These are phyloP conservation scores for Clarias gariepinus DNA, from an alignment of 2,113 vertebrate genomes.

Conservation along the genomic window DNA sequence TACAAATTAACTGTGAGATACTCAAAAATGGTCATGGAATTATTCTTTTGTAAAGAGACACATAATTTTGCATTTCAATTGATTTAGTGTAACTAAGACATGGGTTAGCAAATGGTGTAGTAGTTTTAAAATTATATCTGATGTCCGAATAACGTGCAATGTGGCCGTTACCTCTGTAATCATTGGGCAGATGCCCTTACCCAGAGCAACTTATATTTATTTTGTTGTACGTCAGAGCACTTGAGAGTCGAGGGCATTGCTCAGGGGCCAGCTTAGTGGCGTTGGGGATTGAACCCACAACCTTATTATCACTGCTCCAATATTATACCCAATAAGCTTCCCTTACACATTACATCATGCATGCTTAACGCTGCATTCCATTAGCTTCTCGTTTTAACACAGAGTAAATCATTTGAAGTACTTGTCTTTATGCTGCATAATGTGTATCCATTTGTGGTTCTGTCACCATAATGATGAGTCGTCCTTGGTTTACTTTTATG, in stretches of 20 bases:
- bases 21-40: neutral
- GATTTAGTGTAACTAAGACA: neutral
- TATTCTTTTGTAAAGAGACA: neutral
- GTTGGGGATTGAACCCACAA: no score
- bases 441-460: conserved; percentile 30
- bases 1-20: neutral
- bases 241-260: no score
- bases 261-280: no score
- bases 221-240: no score
- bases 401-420: conserved; percentile 2
- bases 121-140: neutral
- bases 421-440: conserved; percentile 20
- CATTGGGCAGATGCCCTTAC: no score
- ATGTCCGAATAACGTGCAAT: neutral
- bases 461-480: conserved; percentile 5
- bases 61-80: neutral
- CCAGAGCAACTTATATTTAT: no score
- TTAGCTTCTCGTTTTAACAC: neutral
- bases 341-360: no score
- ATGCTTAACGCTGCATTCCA: neutral
- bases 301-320: no score
- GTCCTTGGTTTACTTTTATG: conserved; percentile 15
- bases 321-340: no score
- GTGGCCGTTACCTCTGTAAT: no score
- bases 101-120: neutral